These are phyloP conservation scores for Casuarius casuarius DNA, from an alignment of 2,113 vertebrate species.

Conservation along the genomic window DNA sequence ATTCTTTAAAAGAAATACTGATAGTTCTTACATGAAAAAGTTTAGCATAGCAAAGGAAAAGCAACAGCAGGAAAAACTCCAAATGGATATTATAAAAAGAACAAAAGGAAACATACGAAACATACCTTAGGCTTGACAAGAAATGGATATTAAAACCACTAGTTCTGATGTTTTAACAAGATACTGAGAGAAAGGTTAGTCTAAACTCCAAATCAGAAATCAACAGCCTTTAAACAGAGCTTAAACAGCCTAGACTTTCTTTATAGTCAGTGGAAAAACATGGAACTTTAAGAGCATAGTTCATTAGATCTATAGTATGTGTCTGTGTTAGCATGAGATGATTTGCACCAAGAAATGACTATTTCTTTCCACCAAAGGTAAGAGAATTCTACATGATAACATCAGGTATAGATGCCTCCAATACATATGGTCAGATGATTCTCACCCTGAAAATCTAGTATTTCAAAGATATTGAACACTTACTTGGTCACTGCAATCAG, in stretches of 20 bases:
- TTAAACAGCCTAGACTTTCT: neutral
- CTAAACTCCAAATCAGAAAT: neutral
- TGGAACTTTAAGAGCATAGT: neutral
- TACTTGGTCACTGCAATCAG: neutral
- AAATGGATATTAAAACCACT: neutral
- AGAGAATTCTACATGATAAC: neutral
- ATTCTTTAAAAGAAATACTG: neutral
- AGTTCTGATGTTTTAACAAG: neutral
- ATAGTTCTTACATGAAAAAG: neutral
- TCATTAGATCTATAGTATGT: neutral
- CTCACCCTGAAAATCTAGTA: neutral
- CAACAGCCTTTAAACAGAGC: neutral
- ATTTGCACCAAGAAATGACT: constrained; percentile 21
- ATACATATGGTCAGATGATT: neutral
- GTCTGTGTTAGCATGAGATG: neutral
- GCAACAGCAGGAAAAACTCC: neutral
- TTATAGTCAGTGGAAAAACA: neutral
- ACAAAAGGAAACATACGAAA: neutral
- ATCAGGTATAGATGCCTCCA: constrained; percentile 14
- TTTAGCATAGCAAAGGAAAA: neutral
- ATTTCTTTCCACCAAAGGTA: neutral
- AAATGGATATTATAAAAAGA: neutral
- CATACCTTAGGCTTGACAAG: neutral
- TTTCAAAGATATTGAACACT: neutral
- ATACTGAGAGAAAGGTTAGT: neutral